Base-by-base conservation (phyloP, 2,888 invertebrate genomes). In the Lepidonotus clava region DNA sequence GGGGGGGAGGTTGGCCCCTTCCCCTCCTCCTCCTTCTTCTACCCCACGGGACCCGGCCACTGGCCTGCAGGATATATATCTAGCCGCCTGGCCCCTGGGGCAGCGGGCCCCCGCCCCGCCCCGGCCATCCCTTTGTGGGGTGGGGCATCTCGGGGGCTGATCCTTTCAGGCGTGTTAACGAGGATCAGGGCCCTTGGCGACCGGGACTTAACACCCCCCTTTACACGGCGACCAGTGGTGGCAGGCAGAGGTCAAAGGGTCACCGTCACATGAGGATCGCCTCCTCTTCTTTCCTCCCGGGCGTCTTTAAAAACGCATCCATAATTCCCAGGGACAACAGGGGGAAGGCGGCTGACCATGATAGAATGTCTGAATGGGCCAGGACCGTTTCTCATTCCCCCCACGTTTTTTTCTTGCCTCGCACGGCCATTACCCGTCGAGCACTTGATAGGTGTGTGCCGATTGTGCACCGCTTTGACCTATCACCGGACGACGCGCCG, bases 101-200 rank as follows among this genome's bases (percentile, higher is more conserved):
- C 66, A 38, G 46, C 80, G 46, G 5, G 6, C 80, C 5, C 41
- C 80, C 46, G 46, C 80, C 80, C 80, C 6, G 38, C 80, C 80
- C n/a, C 40, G 51, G 80, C 28, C 80, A 80, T 80, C 80, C 80
- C 32, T 24, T 80, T 80, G 80, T 80, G 46, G 28, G 28, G 46
- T 24, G 51, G 80, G 41, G 14, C 32, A 46, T 41, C 80, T 28
- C n/a, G 28, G 51, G 46, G n/a, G 32, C 41, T 21, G 80, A 51
- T 80, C 80, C 28, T 80, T 80, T 80, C 46, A 80, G 46, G 80
- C 80, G 80, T 80, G 41, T 46, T 80, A 80, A 80, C 80, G 24
- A 46, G 80, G 80, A 80, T 80, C 80, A 80, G 80, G 80, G 14
- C 24, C 80, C 46, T 1, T n/a, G 8, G n/a, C 24, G 71, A 32